Evolutionary conservation across 2,888 invertebrate genomes (phyloP).

Genomic region (Acheta domesticus): DNA sequence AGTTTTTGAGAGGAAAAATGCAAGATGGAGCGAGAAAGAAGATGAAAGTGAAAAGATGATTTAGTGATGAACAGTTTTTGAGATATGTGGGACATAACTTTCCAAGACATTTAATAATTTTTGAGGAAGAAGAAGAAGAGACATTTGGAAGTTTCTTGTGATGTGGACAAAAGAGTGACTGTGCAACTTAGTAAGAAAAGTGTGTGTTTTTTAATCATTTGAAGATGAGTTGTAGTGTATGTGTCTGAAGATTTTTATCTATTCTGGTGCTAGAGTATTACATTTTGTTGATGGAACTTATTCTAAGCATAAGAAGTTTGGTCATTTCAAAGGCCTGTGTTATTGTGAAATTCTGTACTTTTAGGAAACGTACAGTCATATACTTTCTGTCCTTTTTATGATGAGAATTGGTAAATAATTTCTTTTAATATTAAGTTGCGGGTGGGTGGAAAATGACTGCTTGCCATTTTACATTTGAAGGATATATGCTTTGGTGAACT

Average conservation of each 20-base stretch:
- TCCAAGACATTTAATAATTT: neutral
- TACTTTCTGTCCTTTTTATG: too few relatives aligned
- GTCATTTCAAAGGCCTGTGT: too few relatives aligned
- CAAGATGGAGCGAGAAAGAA: neutral
- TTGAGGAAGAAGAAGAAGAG: neutral
- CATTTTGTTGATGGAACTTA: neutral
- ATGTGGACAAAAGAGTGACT: neutral
- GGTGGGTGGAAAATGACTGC: too few relatives aligned
- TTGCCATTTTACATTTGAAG: too few relatives aligned
- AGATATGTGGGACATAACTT: neutral
- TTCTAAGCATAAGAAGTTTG: too few relatives aligned
- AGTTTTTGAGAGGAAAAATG: constrained; percentile 1
- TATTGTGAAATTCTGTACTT: too few relatives aligned
- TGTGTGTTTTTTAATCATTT: constrained; percentile 9
- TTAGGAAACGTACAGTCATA: too few relatives aligned
- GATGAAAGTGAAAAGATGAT: neutral
- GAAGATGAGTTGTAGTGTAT: neutral
- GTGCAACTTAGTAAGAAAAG: neutral
- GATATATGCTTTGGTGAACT: too few relatives aligned
- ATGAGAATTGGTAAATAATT: too few relatives aligned
- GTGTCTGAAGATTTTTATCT: neutral
- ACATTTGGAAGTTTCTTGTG: neutral
- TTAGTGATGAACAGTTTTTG: neutral
- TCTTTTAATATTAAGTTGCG: too few relatives aligned
- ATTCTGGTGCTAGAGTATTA: constrained; percentile 2